Conservation (phyloP, 1,140 invertebrate species). For the Nasonia giraulti region DNA sequence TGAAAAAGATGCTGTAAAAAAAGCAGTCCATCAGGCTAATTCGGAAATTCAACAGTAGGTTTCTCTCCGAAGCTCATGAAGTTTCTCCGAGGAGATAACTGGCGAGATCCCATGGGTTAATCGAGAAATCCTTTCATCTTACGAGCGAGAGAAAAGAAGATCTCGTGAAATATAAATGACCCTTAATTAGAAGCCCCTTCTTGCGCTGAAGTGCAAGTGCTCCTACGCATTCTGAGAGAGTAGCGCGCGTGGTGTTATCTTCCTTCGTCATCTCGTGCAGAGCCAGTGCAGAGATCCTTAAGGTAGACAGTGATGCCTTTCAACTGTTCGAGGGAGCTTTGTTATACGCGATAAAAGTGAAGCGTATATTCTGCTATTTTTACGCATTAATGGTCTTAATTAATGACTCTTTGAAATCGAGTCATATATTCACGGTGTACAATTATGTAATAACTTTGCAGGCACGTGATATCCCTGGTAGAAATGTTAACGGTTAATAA, state of each 20-base stretch:
- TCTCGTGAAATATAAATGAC: conserved; percentile 43
- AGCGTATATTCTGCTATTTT: neutral
- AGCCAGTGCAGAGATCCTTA: conserved; percentile 10
- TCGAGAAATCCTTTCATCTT: conserved; percentile 18
- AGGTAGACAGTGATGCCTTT: neutral
- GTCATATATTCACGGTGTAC: too few relatives aligned
- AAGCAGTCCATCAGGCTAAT: too few relatives aligned
- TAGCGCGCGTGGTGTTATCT: conserved; percentile 13
- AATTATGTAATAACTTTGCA: too few relatives aligned
- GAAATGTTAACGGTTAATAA: too few relatives aligned
- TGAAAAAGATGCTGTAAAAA: too few relatives aligned
- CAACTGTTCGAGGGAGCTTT: neutral
- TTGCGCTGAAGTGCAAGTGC: conserved; percentile 17
- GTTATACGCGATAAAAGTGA: neutral
- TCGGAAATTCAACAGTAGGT: neutral
- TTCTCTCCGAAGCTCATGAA: neutral
- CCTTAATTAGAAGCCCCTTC: conserved; percentile 39
- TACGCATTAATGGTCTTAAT: neutral
- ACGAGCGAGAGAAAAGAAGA: neutral
- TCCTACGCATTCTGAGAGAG: neutral
- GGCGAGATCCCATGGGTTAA: neutral
- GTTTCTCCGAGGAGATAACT: neutral
- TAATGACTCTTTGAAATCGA: neutral
- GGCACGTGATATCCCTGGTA: too few relatives aligned
- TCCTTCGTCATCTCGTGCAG: conserved; percentile 2